phyloP scores from a whole-genome alignment of 2,888 invertebrate genomes.

The Melinaea menophilus region DNA sequence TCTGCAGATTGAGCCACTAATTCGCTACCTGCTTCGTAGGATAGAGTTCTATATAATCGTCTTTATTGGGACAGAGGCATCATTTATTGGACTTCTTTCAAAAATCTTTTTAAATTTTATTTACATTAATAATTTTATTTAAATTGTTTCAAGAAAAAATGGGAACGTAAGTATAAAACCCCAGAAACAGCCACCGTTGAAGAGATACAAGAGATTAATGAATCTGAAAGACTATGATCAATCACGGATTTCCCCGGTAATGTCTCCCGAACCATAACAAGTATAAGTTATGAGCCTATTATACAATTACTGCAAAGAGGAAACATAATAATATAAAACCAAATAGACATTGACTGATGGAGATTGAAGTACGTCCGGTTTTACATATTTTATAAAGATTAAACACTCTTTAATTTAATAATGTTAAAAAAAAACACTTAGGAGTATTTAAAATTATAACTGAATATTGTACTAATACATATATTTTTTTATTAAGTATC shows the following conservation, averaged over 20 bases:
- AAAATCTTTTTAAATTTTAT: too few species aligned
- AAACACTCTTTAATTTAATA: neutral
- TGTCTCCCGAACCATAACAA: conserved; percentile 14
- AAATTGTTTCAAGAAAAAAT: neutral
- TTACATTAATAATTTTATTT: too few species aligned
- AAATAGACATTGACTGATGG: conserved; percentile 6
- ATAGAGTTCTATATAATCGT: too few species aligned
- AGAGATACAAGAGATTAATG: conserved; percentile 75
- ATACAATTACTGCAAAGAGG: conserved; percentile 7
- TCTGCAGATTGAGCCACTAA: too few species aligned
- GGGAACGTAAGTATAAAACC: conserved; percentile 32
- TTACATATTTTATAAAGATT: neutral
- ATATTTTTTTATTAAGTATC: too few species aligned
- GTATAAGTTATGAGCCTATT: conserved; percentile 12
- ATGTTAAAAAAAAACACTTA: too few species aligned
- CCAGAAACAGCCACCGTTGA: conserved; percentile 44
- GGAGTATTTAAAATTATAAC: too few species aligned
- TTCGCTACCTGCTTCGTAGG: too few species aligned
- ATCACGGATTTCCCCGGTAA: conserved; percentile 53
- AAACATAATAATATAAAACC: conserved; percentile 7
- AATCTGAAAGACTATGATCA: conserved; percentile 72
- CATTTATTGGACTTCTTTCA: too few species aligned
- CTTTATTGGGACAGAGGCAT: too few species aligned
- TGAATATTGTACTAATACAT: too few species aligned
- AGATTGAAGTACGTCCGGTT: neutral